Evolutionary conservation across 1,140 invertebrate genomes (phyloP).

Genomic region (Episyrphus balteatus): DNA sequence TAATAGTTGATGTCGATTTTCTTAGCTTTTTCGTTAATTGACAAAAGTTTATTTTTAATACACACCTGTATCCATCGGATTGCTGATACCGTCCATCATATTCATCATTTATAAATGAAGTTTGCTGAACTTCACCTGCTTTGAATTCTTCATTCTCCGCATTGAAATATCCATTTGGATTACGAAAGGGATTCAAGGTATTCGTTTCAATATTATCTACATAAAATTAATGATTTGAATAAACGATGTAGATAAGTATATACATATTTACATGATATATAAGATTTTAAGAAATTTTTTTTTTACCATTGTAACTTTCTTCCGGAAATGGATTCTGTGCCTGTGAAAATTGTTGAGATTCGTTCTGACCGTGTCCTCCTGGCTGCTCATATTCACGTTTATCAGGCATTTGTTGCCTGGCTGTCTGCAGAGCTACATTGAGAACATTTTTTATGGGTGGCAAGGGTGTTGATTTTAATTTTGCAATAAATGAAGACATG

Average conservation of each 20-base stretch:
- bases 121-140: constrained; percentile 24
- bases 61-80: constrained; percentile 34
- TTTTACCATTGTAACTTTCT: constrained; percentile 44
- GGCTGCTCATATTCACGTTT: constrained; percentile 39
- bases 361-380: constrained; percentile 20
- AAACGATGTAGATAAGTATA: background rate
- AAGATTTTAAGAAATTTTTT: too few species aligned
- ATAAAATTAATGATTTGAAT: background rate
- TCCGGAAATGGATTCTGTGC: constrained; percentile 40
- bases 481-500: constrained; percentile 33
- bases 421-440: constrained; percentile 68
- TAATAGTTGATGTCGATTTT: too few species aligned
- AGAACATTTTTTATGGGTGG: constrained; percentile 62
- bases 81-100: constrained; percentile 36
- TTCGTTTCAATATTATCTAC: background rate
- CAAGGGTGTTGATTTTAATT: constrained; percentile 37
- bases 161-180: constrained; percentile 21
- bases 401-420: constrained; percentile 64
- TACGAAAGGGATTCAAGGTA: constrained; percentile 32
- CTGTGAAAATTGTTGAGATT: constrained; percentile 41
- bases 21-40: too few species aligned
- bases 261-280: background rate
- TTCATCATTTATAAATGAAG: constrained; percentile 26
- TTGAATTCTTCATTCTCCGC: constrained; percentile 18
- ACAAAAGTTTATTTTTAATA: too few species aligned